phyloP scores from a whole-genome alignment of 2,888 invertebrate genomes.

The Rosalia funebris region DNA sequence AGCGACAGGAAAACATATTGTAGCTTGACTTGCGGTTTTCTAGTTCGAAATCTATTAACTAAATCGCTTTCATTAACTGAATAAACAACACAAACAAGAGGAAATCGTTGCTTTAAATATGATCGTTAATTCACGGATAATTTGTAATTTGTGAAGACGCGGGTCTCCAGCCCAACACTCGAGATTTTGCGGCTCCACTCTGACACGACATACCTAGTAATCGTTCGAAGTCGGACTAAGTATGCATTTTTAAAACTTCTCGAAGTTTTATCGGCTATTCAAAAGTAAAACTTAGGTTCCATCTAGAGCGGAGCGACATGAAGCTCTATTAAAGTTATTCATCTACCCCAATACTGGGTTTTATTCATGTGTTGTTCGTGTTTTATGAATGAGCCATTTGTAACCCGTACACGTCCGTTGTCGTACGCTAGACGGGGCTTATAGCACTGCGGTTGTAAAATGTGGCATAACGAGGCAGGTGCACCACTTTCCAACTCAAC shows the following conservation, averaged over 20 bases:
- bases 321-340: constrained; percentile 44
- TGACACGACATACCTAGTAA: no score
- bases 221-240: no score
- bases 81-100: no score
- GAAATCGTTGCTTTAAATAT: no score
- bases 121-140: no score
- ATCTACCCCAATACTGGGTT: constrained; percentile 49
- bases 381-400: constrained; percentile 65
- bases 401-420: constrained; percentile 62
- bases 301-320: constrained; percentile 19
- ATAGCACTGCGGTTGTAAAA: constrained; percentile 60
- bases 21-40: no score
- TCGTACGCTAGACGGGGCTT: constrained; percentile 62
- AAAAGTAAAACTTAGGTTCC: constrained; percentile 32
- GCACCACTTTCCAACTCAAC: constrained; percentile 43
- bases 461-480: constrained; percentile 55
- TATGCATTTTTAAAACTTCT: constrained; percentile 40
- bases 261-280: constrained; percentile 39
- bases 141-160: no score
- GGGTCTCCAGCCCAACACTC: no score
- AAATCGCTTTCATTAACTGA: no score
- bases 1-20: no score
- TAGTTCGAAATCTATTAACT: no score
- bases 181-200: no score
- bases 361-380: constrained; percentile 59